Evolutionary conservation across 2,888 invertebrate genomes (phyloP).

Genomic region (Helicoverpa assulta): DNA sequence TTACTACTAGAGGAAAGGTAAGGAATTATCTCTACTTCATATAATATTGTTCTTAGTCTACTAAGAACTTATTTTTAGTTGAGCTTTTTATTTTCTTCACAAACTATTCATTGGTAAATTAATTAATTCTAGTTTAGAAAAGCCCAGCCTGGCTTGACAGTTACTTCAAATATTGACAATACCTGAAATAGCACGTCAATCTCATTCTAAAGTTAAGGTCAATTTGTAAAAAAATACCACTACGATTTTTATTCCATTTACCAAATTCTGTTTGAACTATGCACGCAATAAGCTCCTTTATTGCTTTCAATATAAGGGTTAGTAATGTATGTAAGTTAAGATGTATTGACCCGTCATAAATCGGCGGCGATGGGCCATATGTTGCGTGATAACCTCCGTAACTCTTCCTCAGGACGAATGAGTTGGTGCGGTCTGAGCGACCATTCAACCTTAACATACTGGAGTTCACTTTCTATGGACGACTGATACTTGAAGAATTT

Average conservation of each 20-base stretch:
- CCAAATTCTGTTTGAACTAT: background rate
- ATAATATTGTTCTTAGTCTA: too few species aligned
- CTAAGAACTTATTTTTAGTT: background rate
- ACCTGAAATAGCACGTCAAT: background rate
- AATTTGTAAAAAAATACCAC: conserved; percentile 64
- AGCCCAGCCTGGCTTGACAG: too few species aligned
- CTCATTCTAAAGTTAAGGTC: conserved; percentile 41
- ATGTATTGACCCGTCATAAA: conserved; percentile 77
- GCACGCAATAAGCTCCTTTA: conserved; percentile 33
- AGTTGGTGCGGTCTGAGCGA: conserved; percentile 62
- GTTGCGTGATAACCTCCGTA: conserved; percentile 77
- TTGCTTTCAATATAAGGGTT: conserved; percentile 31
- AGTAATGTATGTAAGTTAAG: conserved; percentile 35
- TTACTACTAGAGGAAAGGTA: background rate
- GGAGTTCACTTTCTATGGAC: conserved; percentile 52
- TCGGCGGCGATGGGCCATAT: conserved; percentile 74
- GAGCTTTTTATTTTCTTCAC: background rate
- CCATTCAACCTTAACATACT: conserved; percentile 65
- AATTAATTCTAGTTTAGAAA: too few species aligned
- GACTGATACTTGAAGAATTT: conserved; percentile 19
- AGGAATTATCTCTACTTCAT: too few species aligned
- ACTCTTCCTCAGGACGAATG: conserved; percentile 74
- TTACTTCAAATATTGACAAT: background rate
- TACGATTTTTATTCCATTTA: conserved; percentile 57
- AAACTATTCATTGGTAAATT: too few species aligned